phyloP scores from a whole-genome alignment of 1,140 invertebrate genomes.

The Drosophila serrata region DNA sequence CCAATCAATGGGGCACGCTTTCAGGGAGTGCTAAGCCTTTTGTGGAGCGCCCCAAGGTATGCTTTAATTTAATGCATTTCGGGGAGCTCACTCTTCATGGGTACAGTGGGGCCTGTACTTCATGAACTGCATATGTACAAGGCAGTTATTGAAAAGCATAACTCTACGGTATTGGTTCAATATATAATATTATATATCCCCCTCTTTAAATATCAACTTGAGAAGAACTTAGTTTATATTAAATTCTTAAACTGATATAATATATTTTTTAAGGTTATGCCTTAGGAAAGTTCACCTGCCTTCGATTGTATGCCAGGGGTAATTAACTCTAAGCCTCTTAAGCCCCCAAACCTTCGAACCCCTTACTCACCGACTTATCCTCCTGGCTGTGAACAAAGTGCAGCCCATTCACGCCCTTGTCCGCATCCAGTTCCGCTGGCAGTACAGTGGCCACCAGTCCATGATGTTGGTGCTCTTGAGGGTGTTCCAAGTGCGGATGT shows the following conservation, averaged over 20 bases:
- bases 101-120: background rate
- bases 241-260: background rate
- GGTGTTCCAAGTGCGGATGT: constrained; percentile 5
- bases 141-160: too few species aligned
- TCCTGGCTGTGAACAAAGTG: constrained; percentile 51
- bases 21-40: constrained; percentile 61
- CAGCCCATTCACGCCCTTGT: constrained; percentile 43
- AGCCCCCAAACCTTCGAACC: background rate
- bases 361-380: constrained; percentile 60
- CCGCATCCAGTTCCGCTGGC: constrained; percentile 54
- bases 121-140: background rate
- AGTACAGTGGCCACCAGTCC: constrained; percentile 46
- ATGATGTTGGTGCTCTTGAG: constrained; percentile 16
- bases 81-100: background rate
- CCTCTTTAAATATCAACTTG: background rate
- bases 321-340: constrained; percentile 17
- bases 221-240: background rate
- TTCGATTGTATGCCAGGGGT: background rate
- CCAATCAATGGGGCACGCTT: constrained; percentile 74
- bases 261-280: background rate
- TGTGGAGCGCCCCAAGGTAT: constrained; percentile 63
- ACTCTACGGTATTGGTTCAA: background rate
- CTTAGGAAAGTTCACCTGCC: background rate
- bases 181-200: background rate
- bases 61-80: constrained; percentile 71